Base-by-base conservation (phyloP, 2,888 invertebrate species). In the Eupelmus urozonus region DNA sequence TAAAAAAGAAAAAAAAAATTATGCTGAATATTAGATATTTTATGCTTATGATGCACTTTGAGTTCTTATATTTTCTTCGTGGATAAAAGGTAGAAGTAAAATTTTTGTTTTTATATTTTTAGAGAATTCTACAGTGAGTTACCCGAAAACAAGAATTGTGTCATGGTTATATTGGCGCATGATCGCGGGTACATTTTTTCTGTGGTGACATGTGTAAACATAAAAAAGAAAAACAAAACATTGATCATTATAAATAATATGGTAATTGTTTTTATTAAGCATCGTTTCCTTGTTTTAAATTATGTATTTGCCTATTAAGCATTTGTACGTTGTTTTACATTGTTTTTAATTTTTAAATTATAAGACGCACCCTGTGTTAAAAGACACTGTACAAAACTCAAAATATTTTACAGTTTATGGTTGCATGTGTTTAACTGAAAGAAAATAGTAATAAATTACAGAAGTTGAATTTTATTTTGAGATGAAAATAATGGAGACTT, bases 401-500 rank as follows among this genome's bases (percentile, higher is more conserved):
- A 67, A 45, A 25, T 49, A 60, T 74, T 66, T 74, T 60, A 59
- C 23, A 59, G 29, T 66, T n/a, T n/a, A 66, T 51, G n/a, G 3
- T 49, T 66, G 9, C 7, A 20, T 16, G 34, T 16, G 4, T 57
- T 23, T 2, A 73, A 49, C 23, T 18, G 5, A 49, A 59, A 66
- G 13, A 23, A 34, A 53, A 13, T 53, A 66, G n/a, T 40, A 65
- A 13, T n/a, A n/a, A 42, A 57, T 53, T 23, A 18, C 16, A 34
- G 2, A 62, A 40, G 25, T 49, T 25, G 2, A 59, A 51, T 18
- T 66, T 74, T 57, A 5, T 40, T n/a, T 29, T 49, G 16, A 65
- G 16, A 29, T 49, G 40, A 45, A 51, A 70, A 70, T 79, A 66
- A 75, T 74, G 1, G 71, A 67, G 49, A 57, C 27, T 45, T 42